Conservation (phyloP, 2,113 vertebrate genomes). For the Anser cygnoides region DNA sequence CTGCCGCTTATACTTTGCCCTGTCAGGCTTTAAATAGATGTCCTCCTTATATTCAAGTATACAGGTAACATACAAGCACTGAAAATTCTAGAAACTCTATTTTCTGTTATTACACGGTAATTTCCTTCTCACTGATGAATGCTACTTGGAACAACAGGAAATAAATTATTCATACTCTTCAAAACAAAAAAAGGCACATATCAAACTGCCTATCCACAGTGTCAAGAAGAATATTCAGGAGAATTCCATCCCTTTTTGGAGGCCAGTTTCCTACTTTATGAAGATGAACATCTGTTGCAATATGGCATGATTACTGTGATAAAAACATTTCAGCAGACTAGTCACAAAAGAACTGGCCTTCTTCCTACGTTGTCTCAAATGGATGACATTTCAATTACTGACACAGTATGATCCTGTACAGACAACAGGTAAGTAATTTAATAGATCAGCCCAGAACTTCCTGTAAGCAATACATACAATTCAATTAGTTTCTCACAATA, state of each 20-base stretch:
- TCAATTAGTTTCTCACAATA: slow-evolving; percentile 59
- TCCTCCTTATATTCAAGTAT: neutral
- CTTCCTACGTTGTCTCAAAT: neutral
- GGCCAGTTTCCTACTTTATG: neutral
- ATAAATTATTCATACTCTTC: neutral
- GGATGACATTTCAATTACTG: slow-evolving; percentile 45
- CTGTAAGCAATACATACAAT: slow-evolving; percentile 61
- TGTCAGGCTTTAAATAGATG: neutral
- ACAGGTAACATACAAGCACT: neutral
- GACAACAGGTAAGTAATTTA: slow-evolving; percentile 56
- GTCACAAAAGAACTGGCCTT: neutral
- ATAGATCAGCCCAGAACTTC: slow-evolving; percentile 53
- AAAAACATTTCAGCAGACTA: neutral
- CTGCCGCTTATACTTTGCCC: neutral
- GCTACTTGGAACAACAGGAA: neutral
- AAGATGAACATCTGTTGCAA: neutral
- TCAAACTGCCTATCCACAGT: neutral
- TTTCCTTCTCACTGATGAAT: neutral
- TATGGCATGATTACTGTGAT: neutral
- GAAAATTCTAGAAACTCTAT: neutral
- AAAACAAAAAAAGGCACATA: neutral
- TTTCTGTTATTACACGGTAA: neutral
- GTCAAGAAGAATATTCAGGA: neutral
- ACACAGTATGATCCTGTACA: slow-evolving; percentile 1
- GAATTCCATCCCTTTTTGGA: neutral